Conservation (phyloP, 2,797 vertebrate genomes). For the Thripadectes ignobilis region DNA sequence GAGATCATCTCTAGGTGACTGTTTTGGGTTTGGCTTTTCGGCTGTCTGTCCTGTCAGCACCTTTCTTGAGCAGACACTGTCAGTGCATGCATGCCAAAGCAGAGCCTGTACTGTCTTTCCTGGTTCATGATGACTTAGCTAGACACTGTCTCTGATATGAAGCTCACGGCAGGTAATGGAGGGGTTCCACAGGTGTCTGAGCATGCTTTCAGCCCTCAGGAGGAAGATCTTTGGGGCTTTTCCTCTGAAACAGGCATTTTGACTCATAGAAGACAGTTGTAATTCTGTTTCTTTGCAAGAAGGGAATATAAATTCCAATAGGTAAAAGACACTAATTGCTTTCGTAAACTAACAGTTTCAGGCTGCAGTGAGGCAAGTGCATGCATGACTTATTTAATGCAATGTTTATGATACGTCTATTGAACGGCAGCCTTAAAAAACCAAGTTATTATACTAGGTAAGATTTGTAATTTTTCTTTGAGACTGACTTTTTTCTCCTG, state of each 20-base stretch:
- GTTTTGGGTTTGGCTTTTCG: conserved; percentile 9
- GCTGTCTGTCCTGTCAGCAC: conserved; percentile 33
- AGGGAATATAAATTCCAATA: not conserved
- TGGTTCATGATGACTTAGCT: not conserved
- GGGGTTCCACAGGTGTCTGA: not conserved
- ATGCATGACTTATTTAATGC: not conserved
- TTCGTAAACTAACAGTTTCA: not conserved
- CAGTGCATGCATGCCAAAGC: not conserved
- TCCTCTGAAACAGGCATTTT: not conserved
- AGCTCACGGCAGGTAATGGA: not conserved
- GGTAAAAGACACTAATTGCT: not conserved
- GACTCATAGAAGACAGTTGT: not conserved
- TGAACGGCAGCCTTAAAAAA: not conserved
- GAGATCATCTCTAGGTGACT: conserved; percentile 2
- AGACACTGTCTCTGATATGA: not conserved
- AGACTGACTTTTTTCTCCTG: not conserved
- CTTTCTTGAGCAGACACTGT: not conserved
- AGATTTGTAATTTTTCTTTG: not conserved
- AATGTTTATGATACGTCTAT: not conserved
- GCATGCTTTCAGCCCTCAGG: accelerated
- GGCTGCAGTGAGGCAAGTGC: not conserved
- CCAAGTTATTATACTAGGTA: not conserved
- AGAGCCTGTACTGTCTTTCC: not conserved
- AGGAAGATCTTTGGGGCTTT: not conserved
- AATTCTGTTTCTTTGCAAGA: not conserved